Conservation (phyloP, 2,888 invertebrate genomes). For the Gymnoscelis rufifasciata region DNA sequence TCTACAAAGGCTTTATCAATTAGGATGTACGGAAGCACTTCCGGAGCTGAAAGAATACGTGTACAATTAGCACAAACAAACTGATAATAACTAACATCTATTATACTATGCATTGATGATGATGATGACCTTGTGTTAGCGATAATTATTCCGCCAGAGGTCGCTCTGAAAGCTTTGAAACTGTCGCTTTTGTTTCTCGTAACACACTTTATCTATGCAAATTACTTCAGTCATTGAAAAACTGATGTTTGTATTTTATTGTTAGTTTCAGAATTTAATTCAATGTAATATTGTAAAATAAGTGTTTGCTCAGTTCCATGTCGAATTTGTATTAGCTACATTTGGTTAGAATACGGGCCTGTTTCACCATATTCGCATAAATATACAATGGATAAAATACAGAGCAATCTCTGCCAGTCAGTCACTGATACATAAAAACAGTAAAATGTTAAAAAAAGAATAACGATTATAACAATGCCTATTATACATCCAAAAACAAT, state of each 20-base stretch:
- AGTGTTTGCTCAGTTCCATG: neutral
- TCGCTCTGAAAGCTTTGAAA: slow-evolving; percentile 21
- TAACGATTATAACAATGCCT: no score
- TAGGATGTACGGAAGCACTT: slow-evolving; percentile 52
- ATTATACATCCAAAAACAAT: no score
- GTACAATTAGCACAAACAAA: slow-evolving; percentile 30
- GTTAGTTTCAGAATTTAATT: slow-evolving; percentile 2
- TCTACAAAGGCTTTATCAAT: slow-evolving; percentile 30
- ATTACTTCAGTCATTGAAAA: slow-evolving; percentile 10
- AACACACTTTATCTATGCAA: slow-evolving; percentile 14
- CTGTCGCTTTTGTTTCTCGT: slow-evolving; percentile 18
- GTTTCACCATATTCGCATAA: no score
- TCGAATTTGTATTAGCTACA: neutral
- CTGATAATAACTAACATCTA: slow-evolving; percentile 18
- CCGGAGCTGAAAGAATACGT: slow-evolving; percentile 36
- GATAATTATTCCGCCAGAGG: slow-evolving; percentile 26
- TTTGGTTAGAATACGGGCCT: no score
- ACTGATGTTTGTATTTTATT: slow-evolving; percentile 2
- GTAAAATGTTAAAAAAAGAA: no score
- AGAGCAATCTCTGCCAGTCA: no score
- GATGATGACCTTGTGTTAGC: slow-evolving; percentile 23
- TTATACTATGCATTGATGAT: slow-evolving; percentile 23
- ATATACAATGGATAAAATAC: no score
- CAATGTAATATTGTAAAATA: slow-evolving; percentile 4
- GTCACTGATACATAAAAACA: no score